phyloP scores from a whole-genome alignment of 2,113 vertebrate genomes.

The Zonotrichia leucophrys region DNA sequence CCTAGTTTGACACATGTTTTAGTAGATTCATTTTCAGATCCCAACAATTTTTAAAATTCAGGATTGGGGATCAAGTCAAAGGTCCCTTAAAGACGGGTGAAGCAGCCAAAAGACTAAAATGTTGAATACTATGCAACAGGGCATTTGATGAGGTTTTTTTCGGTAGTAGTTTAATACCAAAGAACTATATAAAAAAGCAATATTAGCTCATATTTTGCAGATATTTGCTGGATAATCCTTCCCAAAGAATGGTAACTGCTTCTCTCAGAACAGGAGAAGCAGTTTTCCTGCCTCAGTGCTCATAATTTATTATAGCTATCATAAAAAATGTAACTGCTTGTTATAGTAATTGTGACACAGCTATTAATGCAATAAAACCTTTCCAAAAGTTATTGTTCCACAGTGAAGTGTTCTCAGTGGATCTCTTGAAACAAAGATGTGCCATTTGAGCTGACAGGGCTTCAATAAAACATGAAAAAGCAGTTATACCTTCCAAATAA shows the following conservation, averaged over 20 bases:
- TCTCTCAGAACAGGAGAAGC: neutral
- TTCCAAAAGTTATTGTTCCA: conserved; percentile 30
- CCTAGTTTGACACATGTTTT: neutral
- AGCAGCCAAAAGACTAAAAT: neutral
- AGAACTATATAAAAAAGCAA: neutral
- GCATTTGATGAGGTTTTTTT: neutral
- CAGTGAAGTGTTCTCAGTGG: conserved; percentile 30
- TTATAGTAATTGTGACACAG: conserved; percentile 36
- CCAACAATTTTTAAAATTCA: neutral
- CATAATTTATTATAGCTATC: neutral
- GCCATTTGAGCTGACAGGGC: neutral
- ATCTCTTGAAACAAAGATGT: conserved; percentile 33
- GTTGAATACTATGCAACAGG: neutral
- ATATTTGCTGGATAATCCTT: neutral
- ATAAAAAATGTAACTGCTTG: conserved; percentile 5
- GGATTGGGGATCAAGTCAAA: neutral
- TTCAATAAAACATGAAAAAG: conserved; percentile 22
- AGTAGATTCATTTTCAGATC: neutral
- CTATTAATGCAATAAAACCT: conserved; percentile 33
- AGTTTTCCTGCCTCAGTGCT: neutral
- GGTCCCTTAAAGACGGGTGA: neutral
- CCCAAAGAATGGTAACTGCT: neutral
- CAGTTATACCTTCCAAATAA: conserved; percentile 2
- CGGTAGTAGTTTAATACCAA: neutral
- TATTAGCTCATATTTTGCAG: neutral